Percentiles rank a stretch among this genome's conserved stretches.
These are phyloP conservation scores for Stichopus chloronotus DNA, from an alignment of 35 echinoderm and acorn worm genomes.

Conservation along the genomic window DNA sequence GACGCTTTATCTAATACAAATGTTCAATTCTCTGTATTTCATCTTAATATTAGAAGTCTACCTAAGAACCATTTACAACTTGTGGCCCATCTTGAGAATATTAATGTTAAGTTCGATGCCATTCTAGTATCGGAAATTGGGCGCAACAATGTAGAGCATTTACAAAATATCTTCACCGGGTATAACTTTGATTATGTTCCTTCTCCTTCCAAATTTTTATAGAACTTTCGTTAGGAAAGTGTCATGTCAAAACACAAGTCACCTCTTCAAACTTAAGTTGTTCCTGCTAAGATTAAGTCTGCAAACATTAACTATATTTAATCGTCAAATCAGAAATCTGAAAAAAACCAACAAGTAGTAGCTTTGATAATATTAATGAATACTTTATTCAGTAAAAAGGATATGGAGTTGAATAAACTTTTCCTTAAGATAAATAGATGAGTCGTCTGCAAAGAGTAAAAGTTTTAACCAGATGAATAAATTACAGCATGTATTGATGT, in stretches of 20 bases:
- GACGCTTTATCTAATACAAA: not conserved
- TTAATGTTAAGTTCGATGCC: not conserved
- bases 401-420: no score
- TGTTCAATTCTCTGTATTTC: not conserved
- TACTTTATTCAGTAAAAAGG: no score
- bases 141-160: not conserved
- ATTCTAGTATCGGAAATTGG: not conserved
- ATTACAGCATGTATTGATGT: no score
- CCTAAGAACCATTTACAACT: not conserved
- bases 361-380: no score
- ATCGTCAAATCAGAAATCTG: no score
- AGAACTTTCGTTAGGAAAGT: not conserved
- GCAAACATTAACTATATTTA: no score
- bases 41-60: slow-evolving; percentile 1
- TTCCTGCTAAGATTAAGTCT: no score
- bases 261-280: not conserved
- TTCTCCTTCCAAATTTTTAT: slow-evolving; percentile 9
- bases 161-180: not conserved
- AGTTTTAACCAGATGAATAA: no score
- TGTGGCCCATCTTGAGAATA: not conserved
- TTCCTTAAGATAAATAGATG: no score
- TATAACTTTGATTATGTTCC: slow-evolving; percentile 9
- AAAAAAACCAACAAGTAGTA: no score
- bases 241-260: not conserved
- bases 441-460: no score